Evolutionary conservation across 2,888 invertebrate species (phyloP), one percentile per base, ranked within the genome.

Genomic region (Ptychoptera contaminata): DNA sequence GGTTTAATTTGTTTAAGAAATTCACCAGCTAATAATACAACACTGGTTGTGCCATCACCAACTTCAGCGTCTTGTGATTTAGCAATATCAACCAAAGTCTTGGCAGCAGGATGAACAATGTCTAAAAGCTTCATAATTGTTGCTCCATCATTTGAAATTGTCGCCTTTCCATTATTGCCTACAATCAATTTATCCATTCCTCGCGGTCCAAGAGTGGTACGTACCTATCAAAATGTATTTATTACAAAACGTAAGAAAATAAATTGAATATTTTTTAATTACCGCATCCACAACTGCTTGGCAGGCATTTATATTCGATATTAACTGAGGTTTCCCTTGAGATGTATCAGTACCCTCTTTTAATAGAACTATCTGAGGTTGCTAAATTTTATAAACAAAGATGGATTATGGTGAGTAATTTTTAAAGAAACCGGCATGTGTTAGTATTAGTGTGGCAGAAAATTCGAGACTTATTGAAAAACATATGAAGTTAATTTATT

Each of bases 161-260:
- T 94, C 0, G 94, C 85, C 61, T 87, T 91, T 46, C 93, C 92
- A 52, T 74, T 74, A 49, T 75, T 73, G 59, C 91, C 86, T 0
- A 98, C 94, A 48, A 99, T 92, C 43, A 99, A 72, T 65, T 99
- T 99, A 67, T 99, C 98, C 94, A 99, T 93, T 51, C 98, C 98
- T 29, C 98, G 78, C 7, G 98, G 98, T 38, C 98, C 98, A 37
- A 99, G 72, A 0, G 98, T 99, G 1, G 98, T 98, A 47, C 96
- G 79, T 1, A 76, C 71, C 71, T 71, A 52, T 2, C 43, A 43
- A 47, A 34, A 40, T 10, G 8, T 32, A 7, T 7, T 7, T 32
- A 11, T 9, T 7, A 11, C 32, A 32, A 32, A 32, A n/a, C n/a
- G 9, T 7, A 32, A 32, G 9, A 7, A 32, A 11, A 11, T 32